Conservation (phyloP, 2,797 vertebrate genomes). For the Hafferia zeledoni region DNA sequence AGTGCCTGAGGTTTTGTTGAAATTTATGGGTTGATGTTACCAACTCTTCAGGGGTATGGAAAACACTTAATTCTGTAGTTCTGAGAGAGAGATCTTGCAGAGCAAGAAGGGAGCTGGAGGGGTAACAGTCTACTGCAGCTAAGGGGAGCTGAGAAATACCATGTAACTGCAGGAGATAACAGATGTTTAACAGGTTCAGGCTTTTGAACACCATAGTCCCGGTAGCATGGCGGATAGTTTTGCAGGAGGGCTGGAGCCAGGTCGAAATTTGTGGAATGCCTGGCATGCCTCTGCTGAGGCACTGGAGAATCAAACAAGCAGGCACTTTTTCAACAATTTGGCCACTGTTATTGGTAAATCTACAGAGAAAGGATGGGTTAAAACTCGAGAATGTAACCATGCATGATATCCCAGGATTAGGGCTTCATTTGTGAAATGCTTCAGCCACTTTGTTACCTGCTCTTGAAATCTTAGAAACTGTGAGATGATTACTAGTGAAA, state of each 20-base stretch:
- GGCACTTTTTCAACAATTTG: background rate
- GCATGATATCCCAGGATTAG: background rate
- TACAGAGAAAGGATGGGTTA: background rate
- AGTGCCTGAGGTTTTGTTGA: conserved; percentile 37
- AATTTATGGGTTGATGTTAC: conserved; percentile 45
- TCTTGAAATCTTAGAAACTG: background rate
- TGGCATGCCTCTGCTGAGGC: background rate
- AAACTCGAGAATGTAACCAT: background rate
- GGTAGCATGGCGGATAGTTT: background rate
- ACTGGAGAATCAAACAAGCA: background rate
- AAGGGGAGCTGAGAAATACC: background rate
- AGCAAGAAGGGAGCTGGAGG: background rate
- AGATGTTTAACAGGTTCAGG: background rate
- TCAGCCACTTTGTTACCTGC: background rate
- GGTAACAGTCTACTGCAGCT: background rate
- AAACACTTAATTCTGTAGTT: conserved; percentile 39
- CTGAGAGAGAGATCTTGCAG: background rate
- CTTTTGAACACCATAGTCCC: background rate
- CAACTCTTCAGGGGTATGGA: conserved; percentile 45
- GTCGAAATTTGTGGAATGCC: background rate
- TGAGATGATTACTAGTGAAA: background rate
- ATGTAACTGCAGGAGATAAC: background rate
- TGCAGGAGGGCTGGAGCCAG: background rate
- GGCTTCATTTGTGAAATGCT: background rate
- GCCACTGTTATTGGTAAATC: background rate